A percentile compares a stretch with the other conserved stretches of the same genome.
These are phyloP conservation scores for Caenorhabditis plicata DNA, from an alignment of 2,888 invertebrate species.

Conservation along the genomic window DNA sequence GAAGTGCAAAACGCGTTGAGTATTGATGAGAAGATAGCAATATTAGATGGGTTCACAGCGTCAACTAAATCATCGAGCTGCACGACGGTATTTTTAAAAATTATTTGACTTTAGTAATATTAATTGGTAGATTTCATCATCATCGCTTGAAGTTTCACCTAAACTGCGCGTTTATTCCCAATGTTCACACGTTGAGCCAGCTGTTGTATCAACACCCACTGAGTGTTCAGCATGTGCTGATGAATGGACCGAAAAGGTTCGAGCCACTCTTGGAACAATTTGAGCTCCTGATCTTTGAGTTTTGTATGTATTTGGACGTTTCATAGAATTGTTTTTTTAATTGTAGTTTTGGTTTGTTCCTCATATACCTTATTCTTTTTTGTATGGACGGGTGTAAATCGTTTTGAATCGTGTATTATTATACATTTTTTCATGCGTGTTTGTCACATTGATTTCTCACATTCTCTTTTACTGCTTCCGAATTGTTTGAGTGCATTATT, in stretches of 20 bases:
- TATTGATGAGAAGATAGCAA: slow-evolving; percentile 37
- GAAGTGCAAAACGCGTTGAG: slow-evolving; percentile 25
- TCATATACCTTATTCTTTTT: too few relatives aligned
- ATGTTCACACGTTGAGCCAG: slow-evolving; percentile 42
- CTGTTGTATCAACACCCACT: slow-evolving; percentile 21
- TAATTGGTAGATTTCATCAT: slow-evolving; percentile 24
- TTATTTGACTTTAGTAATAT: not conserved
- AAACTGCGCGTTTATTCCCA: slow-evolving; percentile 37
- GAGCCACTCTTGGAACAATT: slow-evolving; percentile 32
- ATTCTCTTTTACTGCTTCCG: too few relatives aligned
- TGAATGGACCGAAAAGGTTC: slow-evolving; percentile 42
- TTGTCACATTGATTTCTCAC: too few relatives aligned
- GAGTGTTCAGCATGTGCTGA: slow-evolving; percentile 39
- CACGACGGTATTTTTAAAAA: slow-evolving; percentile 13
- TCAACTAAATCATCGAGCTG: slow-evolving; percentile 20
- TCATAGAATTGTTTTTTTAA: too few relatives aligned
- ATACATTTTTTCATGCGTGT: too few relatives aligned
- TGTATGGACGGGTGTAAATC: too few relatives aligned
- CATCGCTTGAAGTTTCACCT: slow-evolving; percentile 25
- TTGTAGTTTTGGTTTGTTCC: too few relatives aligned
- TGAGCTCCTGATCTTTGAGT: too few relatives aligned
- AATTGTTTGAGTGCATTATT: too few relatives aligned
- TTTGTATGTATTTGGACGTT: too few relatives aligned
- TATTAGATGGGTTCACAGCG: slow-evolving; percentile 33
- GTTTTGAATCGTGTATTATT: too few relatives aligned